Base-by-base conservation (phyloP, 2,113 vertebrate genomes). In the Perca fluviatilis region DNA sequence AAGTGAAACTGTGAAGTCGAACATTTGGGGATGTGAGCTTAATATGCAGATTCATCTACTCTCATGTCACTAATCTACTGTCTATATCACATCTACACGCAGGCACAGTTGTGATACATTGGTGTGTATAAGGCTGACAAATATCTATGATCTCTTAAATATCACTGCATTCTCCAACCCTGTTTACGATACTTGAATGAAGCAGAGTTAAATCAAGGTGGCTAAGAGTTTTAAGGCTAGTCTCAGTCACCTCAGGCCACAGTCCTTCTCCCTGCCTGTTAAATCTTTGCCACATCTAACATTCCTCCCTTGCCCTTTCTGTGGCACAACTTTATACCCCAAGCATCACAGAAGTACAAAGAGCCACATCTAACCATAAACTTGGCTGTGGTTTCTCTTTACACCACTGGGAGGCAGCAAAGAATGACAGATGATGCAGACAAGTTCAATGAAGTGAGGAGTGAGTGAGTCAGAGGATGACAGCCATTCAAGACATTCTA, bases 351-450 rank as follows among this genome's bases (percentile, higher is more conserved):
- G 61, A 74, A 64, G 58, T 14, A 58, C 67, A 77, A 64, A 19
- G 46, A 70, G 16, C 30, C 23, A 57, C 14, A 16, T 21, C 7
- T 2, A 27, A 53, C 25, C 23, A 47, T 21, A n/a, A 43, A 43
- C 18, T 3, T 56, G 4, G 21, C 6, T 66, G 49, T 25, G 3
- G 53, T 73, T 81, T 54, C 27, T 57, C 43, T 77, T 74, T 57
- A 0, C 2, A 56, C 81, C 92, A 89, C 79, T 72, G 9, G 83
- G 60, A 51, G 86, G 88, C 88, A 89, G 83, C 68, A 89, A 5
- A 78, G 21, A 9, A 23, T 21, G 7, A 47, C 0, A 40, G 36
- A 78, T 33, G 15, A 58, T 10, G 2, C 12, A 66, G n/a, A 18
- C 19, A 49, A 54, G 27, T 14, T 50, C 6, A 27, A 11, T 51